phyloP scores from a whole-genome alignment of 2,888 invertebrate genomes.

The Apamea anceps region DNA sequence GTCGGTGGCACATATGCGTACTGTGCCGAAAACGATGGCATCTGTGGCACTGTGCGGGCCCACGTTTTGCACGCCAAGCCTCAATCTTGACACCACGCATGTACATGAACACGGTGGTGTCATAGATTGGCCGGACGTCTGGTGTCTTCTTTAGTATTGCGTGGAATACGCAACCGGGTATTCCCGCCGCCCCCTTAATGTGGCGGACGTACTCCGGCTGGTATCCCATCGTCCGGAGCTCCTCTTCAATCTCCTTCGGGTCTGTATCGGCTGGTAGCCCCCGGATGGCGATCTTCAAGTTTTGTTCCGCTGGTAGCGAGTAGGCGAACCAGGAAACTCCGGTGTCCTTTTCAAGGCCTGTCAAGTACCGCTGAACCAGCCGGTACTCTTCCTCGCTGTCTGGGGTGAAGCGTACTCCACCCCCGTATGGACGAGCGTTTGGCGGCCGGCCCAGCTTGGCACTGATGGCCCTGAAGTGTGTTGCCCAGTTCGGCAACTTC shows the following conservation, averaged over 20 bases:
- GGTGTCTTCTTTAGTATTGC: not conserved
- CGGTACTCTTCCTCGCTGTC: not conserved
- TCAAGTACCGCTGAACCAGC: not conserved
- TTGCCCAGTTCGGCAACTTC: not conserved
- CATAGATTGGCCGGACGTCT: accelerated
- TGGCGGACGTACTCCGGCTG: constrained; percentile 5
- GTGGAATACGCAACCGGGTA: constrained; percentile 20
- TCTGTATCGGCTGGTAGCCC: not conserved
- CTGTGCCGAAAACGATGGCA: not conserved
- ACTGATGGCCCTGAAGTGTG: not conserved
- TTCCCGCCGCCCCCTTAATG: not conserved
- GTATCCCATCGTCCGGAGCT: not conserved
- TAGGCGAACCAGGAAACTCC: too few species aligned
- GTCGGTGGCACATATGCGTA: not conserved
- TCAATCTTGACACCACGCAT: not conserved
- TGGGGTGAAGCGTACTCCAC: not conserved
- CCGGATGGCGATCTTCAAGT: not conserved
- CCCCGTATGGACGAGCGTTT: not conserved
- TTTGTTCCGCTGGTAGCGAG: too few species aligned
- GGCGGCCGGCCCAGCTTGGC: not conserved
- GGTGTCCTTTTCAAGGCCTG: not conserved
- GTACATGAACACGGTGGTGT: not conserved
- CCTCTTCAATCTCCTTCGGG: constrained; percentile 16
- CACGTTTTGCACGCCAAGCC: not conserved
- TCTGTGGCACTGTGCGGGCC: not conserved